Percentiles rank a stretch among this genome's conserved stretches.
Evolutionary conservation across 2,113 vertebrate genomes (phyloP).

Genomic region (Baryphthengus martii): DNA sequence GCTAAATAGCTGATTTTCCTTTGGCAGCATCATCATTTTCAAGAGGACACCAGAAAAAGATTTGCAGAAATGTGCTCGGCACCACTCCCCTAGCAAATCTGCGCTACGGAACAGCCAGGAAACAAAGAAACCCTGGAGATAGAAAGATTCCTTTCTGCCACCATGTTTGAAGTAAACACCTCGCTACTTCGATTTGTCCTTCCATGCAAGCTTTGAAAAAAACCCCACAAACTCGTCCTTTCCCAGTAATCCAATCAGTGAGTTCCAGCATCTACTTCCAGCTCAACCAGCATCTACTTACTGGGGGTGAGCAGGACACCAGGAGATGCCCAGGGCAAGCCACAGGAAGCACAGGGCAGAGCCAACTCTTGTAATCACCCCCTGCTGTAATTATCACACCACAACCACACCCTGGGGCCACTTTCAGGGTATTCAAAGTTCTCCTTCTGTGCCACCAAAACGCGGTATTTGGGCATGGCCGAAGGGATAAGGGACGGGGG

Average conservation of each 20-base stretch:
- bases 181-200: background rate
- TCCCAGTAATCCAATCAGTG: fast-evolving
- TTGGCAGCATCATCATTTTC: background rate
- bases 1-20: background rate
- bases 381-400: background rate
- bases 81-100: background rate
- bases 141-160: background rate
- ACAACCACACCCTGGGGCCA: background rate
- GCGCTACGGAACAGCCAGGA: background rate
- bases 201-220: background rate
- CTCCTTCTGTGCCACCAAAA: fast-evolving
- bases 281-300: background rate
- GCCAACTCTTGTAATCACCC: background rate
- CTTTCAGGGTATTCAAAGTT: background rate
- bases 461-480: fast-evolving
- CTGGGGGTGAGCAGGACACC: fast-evolving
- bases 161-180: background rate
- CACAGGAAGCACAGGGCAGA: background rate
- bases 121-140: background rate
- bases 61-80: background rate
- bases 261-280: fast-evolving
- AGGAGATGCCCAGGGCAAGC: background rate
- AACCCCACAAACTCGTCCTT: fast-evolving
- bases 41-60: background rate
- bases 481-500: fast-evolving